A percentile compares a stretch with the other conserved stretches of the same genome.
Evolutionary conservation across 2,797 vertebrate species (phyloP).

Genomic region (Acrocephalus scirpaceus): DNA sequence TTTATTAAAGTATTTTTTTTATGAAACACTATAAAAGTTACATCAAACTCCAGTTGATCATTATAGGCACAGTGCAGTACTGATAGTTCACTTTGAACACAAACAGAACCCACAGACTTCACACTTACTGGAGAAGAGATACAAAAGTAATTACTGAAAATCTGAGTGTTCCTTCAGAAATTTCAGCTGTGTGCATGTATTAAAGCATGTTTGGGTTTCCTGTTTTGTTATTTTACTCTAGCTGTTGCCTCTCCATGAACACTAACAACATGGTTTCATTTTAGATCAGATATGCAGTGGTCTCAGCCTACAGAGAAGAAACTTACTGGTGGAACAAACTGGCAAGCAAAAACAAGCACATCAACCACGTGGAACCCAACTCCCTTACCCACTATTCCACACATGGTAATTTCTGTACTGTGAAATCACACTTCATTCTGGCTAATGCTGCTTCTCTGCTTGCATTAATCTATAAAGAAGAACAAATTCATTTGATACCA

Average conservation of each 20-base stretch:
- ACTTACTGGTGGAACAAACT: constrained; percentile 86
- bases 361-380: constrained; percentile 87
- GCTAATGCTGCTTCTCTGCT: background rate
- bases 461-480: background rate
- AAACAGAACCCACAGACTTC: background rate
- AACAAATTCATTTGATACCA: background rate
- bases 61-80: background rate
- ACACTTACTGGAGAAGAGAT: background rate
- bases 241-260: background rate
- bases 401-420: constrained; percentile 80
- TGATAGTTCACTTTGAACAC: background rate
- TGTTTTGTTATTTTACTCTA: background rate
- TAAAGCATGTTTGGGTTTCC: background rate
- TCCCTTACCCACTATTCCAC: constrained; percentile 79
- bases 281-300: constrained; percentile 87
- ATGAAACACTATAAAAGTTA: background rate
- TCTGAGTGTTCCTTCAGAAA: background rate
- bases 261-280: background rate
- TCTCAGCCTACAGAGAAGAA: constrained; percentile 87
- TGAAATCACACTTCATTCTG: background rate
- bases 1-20: background rate
- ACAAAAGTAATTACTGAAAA: background rate
- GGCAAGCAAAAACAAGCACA: constrained; percentile 86
- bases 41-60: background rate
- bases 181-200: background rate